These are phyloP conservation scores for Rhyacophila brunnea DNA, from an alignment of 1,140 invertebrate species.

Conservation along the genomic window DNA sequence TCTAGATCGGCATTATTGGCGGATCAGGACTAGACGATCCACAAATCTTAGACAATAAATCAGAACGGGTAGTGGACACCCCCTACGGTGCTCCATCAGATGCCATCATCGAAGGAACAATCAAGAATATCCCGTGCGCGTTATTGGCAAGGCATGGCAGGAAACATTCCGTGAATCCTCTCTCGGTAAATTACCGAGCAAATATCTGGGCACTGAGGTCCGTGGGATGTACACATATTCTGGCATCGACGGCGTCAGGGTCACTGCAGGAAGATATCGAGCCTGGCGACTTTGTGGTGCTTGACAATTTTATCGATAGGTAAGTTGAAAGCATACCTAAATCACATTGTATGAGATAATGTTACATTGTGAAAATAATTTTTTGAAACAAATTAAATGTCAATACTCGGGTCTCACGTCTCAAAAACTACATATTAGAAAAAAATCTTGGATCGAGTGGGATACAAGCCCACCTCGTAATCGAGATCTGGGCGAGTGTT, in stretches of 20 bases:
- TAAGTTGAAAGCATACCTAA: slow-evolving; percentile 41
- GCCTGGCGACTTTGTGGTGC: slow-evolving; percentile 86
- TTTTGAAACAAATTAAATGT: no score
- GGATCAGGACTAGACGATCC: slow-evolving; percentile 90
- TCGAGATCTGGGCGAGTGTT: no score
- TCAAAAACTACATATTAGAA: no score
- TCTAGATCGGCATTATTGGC: slow-evolving; percentile 91
- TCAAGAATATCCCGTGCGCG: slow-evolving; percentile 76
- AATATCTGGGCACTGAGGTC: slow-evolving; percentile 93
- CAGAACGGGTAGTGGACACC: slow-evolving; percentile 67
- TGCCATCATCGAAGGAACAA: slow-evolving; percentile 72
- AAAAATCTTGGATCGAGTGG: no score
- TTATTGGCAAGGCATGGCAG: slow-evolving; percentile 88
- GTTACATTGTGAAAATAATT: no score
- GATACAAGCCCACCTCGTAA: no score
- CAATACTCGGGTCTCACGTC: no score
- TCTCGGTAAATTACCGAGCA: slow-evolving; percentile 87
- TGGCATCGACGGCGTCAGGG: slow-evolving; percentile 90
- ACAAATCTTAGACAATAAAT: slow-evolving; percentile 71
- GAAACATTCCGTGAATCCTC: slow-evolving; percentile 77
- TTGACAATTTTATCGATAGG: slow-evolving; percentile 94
- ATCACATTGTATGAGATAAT: no score
- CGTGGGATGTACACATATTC: slow-evolving; percentile 86
- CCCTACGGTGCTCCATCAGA: slow-evolving; percentile 87
- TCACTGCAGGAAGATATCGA: slow-evolving; percentile 84